A percentile compares a stretch with the other conserved stretches of the same genome.
Evolutionary conservation across 2,113 vertebrate genomes (phyloP).

Genomic region (Cyrtonyx montezumae): DNA sequence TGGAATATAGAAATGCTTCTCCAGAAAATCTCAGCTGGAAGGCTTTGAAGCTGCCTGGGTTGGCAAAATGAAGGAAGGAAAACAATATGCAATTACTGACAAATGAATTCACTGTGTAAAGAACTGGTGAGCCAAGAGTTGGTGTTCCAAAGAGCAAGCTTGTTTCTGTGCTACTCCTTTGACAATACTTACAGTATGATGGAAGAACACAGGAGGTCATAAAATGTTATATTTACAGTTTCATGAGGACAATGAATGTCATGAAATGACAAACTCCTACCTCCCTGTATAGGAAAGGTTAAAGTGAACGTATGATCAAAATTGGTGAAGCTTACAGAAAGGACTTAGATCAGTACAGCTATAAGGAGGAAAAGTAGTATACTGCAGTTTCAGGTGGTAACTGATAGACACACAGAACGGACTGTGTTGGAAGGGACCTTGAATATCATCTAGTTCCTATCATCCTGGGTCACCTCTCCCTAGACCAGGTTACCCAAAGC

Average conservation of each 20-base stretch:
- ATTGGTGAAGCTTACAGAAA: neutral
- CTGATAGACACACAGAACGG: neutral
- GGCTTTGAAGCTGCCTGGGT: neutral
- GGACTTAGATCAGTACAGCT: neutral
- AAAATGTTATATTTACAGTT: neutral
- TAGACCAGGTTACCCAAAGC: neutral
- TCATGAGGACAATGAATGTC: neutral
- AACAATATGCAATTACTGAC: neutral
- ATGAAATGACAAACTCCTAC: neutral
- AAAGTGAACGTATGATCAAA: neutral
- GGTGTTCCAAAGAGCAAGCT: neutral
- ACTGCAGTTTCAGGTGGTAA: neutral
- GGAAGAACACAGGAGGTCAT: neutral
- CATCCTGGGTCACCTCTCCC: neutral
- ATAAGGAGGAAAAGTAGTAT: neutral
- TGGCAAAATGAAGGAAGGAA: neutral
- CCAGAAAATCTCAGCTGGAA: neutral
- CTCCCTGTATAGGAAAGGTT: neutral
- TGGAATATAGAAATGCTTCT: neutral
- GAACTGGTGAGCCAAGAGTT: neutral
- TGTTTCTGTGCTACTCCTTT: neutral
- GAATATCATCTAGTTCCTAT: neutral
- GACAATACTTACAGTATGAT: neutral
- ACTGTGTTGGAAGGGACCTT: neutral
- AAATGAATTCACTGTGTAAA: neutral